These are phyloP conservation scores for Vannuccia rotundouncinata DNA, from an alignment of 2,888 invertebrate species.

Conservation along the genomic window DNA sequence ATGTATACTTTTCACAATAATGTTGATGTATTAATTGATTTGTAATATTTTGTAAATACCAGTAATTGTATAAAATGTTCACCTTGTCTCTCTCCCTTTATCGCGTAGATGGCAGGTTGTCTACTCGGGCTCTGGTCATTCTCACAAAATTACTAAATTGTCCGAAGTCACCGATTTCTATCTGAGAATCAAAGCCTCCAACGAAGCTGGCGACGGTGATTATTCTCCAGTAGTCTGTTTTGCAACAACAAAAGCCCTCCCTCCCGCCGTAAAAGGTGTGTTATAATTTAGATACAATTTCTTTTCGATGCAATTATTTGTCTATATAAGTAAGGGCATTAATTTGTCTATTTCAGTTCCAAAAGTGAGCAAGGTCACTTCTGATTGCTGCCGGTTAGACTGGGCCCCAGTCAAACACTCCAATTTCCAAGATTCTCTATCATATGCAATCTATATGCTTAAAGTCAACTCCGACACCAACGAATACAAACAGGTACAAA, in stretches of 20 bases:
- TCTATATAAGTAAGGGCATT: no score
- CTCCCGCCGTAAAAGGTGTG: constrained; percentile 67
- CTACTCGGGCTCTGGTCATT: constrained; percentile 71
- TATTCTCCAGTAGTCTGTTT: constrained; percentile 68
- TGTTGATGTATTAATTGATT: no score
- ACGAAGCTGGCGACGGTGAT: constrained; percentile 75
- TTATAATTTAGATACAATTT: no score
- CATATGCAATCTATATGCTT: not conserved
- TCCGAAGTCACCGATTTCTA: constrained; percentile 73
- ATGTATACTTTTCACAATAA: no score
- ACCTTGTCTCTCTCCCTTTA: not conserved
- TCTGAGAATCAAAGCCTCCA: constrained; percentile 73
- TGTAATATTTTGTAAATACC: no score
- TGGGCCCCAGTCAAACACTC: not conserved
- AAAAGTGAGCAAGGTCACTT: not conserved
- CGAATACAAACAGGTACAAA: constrained; percentile 21
- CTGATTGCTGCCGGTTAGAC: not conserved
- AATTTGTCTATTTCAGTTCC: not conserved
- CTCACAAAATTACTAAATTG: constrained; percentile 74
- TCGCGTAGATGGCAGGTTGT: constrained; percentile 54
- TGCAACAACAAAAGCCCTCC: constrained; percentile 71
- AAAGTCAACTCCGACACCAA: not conserved
- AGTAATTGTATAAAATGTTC: no score
- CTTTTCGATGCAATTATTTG: no score
- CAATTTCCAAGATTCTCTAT: not conserved